Evolutionary conservation across 2,113 vertebrate species (phyloP).

Genomic region (Climacteris rufus): DNA sequence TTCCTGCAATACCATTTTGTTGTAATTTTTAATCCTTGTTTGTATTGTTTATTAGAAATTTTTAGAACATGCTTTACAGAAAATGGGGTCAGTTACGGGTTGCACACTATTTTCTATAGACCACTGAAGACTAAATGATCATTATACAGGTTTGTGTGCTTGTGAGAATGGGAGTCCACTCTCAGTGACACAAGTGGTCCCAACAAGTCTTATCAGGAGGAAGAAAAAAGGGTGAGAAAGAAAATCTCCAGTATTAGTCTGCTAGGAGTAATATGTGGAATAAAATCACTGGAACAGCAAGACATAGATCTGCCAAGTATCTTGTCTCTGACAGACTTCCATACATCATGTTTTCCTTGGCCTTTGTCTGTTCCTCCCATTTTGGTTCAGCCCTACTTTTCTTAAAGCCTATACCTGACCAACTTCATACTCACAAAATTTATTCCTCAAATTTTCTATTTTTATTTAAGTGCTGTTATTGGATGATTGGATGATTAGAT

Average conservation of each 20-base stretch:
- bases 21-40: not conserved
- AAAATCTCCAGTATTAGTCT: not conserved
- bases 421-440: not conserved
- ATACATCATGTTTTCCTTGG: not conserved
- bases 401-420: not conserved
- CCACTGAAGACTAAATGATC: not conserved
- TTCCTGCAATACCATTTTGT: not conserved
- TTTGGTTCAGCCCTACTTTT: not conserved
- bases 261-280: not conserved
- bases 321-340: not conserved
- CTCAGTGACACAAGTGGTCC: not conserved
- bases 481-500: no score
- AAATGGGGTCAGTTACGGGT: not conserved
- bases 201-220: not conserved
- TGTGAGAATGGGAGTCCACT: rapidly evolving
- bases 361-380: not conserved
- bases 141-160: not conserved
- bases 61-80: not conserved
- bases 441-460: not conserved
- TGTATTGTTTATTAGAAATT: not conserved
- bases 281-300: not conserved
- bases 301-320: not conserved
- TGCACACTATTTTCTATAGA: not conserved
- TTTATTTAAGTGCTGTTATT: not conserved
- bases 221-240: not conserved